A percentile compares a stretch with the other conserved stretches of the same genome.
Conservation (phyloP, 2,113 vertebrate species). For the Takifugu flavidus region DNA sequence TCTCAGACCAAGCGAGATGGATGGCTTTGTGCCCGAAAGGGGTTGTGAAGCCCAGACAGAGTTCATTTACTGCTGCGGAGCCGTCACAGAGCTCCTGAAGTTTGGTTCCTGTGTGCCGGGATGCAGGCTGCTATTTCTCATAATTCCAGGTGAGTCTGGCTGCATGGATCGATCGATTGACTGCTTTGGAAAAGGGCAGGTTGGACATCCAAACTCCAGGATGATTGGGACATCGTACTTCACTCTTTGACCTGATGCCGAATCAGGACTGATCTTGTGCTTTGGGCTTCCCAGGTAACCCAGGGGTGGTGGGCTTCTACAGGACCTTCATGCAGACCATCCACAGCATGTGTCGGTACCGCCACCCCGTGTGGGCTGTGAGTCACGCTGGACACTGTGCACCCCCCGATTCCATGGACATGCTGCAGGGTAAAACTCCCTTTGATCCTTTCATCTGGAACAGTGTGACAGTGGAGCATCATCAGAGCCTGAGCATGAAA, state of each 20-base stretch:
- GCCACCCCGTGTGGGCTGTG: slow-evolving; percentile 87
- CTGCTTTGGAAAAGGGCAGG: background rate
- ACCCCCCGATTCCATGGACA: slow-evolving; percentile 81
- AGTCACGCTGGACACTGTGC: slow-evolving; percentile 88
- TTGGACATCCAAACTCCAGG: background rate
- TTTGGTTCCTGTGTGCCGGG: slow-evolving; percentile 58
- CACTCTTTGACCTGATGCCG: too few relatives aligned
- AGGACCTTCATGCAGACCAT: slow-evolving; percentile 84
- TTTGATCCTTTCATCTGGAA: background rate
- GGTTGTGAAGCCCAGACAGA: slow-evolving; percentile 50
- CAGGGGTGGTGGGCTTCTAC: slow-evolving; percentile 86
- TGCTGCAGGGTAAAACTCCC: slow-evolving; percentile 79
- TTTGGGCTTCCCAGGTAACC: slow-evolving; percentile 81
- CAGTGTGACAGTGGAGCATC: too few relatives aligned
- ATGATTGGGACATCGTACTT: background rate
- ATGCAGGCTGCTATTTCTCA: slow-evolving; percentile 63
- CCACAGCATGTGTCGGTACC: slow-evolving; percentile 70
- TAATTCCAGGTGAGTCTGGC: slow-evolving; percentile 73
- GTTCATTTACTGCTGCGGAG: slow-evolving; percentile 71
- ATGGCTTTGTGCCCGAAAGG: slow-evolving; percentile 5
- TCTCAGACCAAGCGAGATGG: slow-evolving; percentile 45
- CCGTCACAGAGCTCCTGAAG: slow-evolving; percentile 71
- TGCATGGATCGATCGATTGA: too few relatives aligned
- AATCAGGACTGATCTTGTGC: background rate
- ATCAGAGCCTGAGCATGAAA: too few relatives aligned